Evolutionary conservation across 1,140 invertebrate genomes (phyloP).

Genomic region (Adelges cooleyi): DNA sequence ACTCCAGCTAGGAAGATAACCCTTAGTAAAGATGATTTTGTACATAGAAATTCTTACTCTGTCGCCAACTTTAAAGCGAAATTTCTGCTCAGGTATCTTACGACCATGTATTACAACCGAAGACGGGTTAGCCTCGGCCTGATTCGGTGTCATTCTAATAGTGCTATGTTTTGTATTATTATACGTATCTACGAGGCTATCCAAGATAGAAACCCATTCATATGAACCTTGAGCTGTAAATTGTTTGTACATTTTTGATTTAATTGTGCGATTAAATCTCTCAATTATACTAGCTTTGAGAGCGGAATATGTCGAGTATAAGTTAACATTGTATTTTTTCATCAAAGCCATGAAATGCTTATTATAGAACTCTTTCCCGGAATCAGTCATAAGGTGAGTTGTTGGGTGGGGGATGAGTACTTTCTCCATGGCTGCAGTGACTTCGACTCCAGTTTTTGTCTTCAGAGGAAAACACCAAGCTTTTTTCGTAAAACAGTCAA

Average conservation of each 20-base stretch:
- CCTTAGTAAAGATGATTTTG: not conserved
- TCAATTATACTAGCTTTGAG: conserved; percentile 39
- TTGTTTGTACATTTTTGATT: conserved; percentile 29
- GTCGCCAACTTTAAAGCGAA: not conserved
- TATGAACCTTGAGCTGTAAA: not conserved
- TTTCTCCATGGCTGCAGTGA: conserved; percentile 34
- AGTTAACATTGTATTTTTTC: conserved; percentile 35
- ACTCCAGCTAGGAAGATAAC: not conserved
- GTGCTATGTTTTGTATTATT: not conserved
- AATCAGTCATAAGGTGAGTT: not conserved
- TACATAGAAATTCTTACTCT: not conserved
- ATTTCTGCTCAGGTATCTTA: not conserved
- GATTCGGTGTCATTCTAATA: not conserved
- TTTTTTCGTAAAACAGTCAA: conserved; percentile 39
- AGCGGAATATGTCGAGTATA: conserved; percentile 36
- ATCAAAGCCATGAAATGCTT: conserved; percentile 35
- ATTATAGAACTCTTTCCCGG: conserved; percentile 36
- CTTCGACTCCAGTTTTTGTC: conserved; percentile 38
- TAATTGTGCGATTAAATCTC: conserved; percentile 40
- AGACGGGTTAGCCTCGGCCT: not conserved
- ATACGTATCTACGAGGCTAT: not conserved
- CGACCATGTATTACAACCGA: not conserved
- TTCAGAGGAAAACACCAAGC: conserved; percentile 40
- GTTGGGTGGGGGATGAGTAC: conserved; percentile 4
- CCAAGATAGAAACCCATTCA: not conserved